Evolutionary conservation across 2,797 vertebrate genomes (phyloP).

Genomic region (Pantherophis alleghaniensis): DNA sequence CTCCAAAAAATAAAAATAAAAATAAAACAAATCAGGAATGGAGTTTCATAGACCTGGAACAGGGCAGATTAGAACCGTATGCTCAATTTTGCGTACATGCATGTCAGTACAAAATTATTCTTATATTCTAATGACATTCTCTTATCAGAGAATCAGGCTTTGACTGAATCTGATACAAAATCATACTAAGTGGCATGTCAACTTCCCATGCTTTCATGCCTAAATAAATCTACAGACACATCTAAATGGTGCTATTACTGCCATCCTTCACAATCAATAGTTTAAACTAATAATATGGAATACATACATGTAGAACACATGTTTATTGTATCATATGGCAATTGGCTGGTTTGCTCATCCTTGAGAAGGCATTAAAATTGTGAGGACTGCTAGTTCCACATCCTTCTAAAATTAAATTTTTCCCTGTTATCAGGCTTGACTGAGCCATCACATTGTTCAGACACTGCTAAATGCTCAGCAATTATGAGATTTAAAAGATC

Average conservation of each 20-base stretch:
- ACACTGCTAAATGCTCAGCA: conserved; percentile 60
- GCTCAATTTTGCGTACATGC: neutral
- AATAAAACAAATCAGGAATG: neutral
- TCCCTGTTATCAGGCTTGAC: conserved; percentile 49
- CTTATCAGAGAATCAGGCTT: neutral
- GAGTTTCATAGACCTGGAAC: neutral
- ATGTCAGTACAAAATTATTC: neutral
- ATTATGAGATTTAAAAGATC: conserved; percentile 67
- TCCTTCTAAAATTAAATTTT: conserved; percentile 49
- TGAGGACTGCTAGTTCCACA: neutral
- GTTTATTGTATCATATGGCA: too few species aligned
- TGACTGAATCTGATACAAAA: neutral
- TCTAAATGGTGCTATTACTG: neutral
- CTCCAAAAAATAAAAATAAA: neutral
- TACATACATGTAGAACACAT: neutral
- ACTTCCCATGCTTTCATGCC: neutral
- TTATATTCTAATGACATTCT: neutral
- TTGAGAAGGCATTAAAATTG: conserved; percentile 7
- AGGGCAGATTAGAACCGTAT: neutral
- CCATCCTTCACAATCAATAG: neutral
- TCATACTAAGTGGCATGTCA: neutral
- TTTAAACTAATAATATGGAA: neutral
- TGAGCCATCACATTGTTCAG: conserved; percentile 65
- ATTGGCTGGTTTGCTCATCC: neutral
- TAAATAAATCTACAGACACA: neutral